Conservation (phyloP, 2,113 vertebrate species). For the Misgurnus anguillicaudatus region DNA sequence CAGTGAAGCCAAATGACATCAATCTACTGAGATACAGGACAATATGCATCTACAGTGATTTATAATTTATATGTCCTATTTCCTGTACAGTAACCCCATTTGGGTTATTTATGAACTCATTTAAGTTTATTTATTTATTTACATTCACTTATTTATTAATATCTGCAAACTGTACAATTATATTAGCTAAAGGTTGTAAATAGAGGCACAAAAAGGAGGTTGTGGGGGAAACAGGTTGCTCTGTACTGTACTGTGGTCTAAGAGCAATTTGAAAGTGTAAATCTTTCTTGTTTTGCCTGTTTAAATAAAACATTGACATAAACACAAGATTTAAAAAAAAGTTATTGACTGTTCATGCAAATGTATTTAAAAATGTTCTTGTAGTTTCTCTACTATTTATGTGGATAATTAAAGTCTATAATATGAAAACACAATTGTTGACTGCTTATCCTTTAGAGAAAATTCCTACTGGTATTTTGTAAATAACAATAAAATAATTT, state of each 20-base stretch:
- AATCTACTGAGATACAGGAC: slow-evolving; percentile 13
- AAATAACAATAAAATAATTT: too few relatives aligned
- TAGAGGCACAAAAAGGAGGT: slow-evolving; percentile 47
- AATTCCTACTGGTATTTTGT: background rate
- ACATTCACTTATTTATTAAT: slow-evolving; percentile 31
- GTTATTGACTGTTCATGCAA: slow-evolving; percentile 89
- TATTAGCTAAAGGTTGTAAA: slow-evolving; percentile 63
- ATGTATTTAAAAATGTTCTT: slow-evolving; percentile 96
- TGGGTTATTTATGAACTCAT: slow-evolving; percentile 57
- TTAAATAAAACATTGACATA: slow-evolving; percentile 82
- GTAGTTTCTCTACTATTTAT: slow-evolving; percentile 99
- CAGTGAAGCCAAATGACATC: slow-evolving; percentile 24
- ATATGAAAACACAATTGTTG: slow-evolving; percentile 47
- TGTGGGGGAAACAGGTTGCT: slow-evolving; percentile 50
- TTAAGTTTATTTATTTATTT: slow-evolving; percentile 52
- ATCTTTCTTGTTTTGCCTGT: slow-evolving; percentile 80
- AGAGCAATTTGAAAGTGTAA: slow-evolving; percentile 82
- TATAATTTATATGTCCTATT: slow-evolving; percentile 35
- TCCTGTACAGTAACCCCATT: slow-evolving; percentile 56
- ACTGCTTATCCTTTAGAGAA: background rate
- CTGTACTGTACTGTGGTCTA: slow-evolving; percentile 25
- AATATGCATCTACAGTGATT: slow-evolving; percentile 19
- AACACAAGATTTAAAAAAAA: slow-evolving; percentile 61
- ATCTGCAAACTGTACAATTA: slow-evolving; percentile 67
- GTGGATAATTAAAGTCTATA: slow-evolving; percentile 96